Conservation (phyloP, 2,113 vertebrate species). For the Hippocampus guttulatus region DNA sequence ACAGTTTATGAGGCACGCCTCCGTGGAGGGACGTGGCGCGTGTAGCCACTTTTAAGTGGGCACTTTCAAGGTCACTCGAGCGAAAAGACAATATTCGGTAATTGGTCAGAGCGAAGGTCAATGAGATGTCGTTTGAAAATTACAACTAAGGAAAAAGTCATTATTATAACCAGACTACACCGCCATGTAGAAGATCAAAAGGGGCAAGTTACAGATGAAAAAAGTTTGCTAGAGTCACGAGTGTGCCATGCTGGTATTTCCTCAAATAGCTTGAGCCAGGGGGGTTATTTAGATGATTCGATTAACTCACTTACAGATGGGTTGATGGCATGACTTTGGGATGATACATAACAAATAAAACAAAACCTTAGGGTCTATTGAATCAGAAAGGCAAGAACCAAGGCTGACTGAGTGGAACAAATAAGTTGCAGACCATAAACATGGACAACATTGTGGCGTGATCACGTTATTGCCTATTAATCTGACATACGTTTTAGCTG, state of each 20-base stretch:
- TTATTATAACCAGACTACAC: neutral
- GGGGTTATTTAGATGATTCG: neutral
- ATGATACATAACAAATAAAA: too few species aligned
- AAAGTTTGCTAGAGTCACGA: neutral
- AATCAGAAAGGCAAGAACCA: too few species aligned
- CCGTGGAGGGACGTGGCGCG: neutral
- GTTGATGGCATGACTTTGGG: neutral
- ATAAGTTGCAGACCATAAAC: neutral
- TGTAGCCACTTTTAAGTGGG: slow-evolving; percentile 2
- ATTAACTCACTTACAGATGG: neutral
- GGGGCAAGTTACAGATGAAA: neutral
- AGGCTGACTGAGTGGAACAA: neutral
- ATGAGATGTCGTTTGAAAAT: neutral
- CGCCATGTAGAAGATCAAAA: neutral
- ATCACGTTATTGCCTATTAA: neutral
- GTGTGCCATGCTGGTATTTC: too few species aligned
- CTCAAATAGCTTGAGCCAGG: too few species aligned
- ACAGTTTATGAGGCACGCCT: slow-evolving; percentile 4
- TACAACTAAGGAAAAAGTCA: neutral
- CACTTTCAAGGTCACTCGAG: slow-evolving; percentile 27
- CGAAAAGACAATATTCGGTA: slow-evolving; percentile 34
- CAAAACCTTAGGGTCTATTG: too few species aligned
- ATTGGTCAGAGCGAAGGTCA: slow-evolving; percentile 10
- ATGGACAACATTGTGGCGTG: neutral
- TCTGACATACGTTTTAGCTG: neutral